phyloP scores from a whole-genome alignment of 2,888 invertebrate species.

The Dendrolimus houi region DNA sequence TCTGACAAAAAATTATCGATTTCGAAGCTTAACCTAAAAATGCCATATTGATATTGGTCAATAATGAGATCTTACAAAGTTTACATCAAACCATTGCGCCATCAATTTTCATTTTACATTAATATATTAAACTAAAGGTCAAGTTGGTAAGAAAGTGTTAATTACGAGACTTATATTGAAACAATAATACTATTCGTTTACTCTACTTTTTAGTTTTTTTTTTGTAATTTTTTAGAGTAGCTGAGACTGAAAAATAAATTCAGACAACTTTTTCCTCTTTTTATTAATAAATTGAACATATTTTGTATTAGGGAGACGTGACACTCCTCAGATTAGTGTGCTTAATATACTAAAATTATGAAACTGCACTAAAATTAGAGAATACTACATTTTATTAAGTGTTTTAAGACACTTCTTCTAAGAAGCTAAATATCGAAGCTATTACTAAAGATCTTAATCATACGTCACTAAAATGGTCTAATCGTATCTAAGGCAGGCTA shows the following conservation, averaged over 20 bases:
- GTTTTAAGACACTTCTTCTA: slow-evolving; percentile 6
- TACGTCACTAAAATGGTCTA: slow-evolving; percentile 26
- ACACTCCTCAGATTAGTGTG: slow-evolving; percentile 28
- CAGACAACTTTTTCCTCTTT: not conserved
- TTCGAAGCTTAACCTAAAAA: slow-evolving; percentile 68
- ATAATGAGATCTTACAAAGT: slow-evolving; percentile 72
- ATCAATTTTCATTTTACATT: slow-evolving; percentile 47
- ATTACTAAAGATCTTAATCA: slow-evolving; percentile 23
- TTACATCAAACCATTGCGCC: slow-evolving; percentile 56
- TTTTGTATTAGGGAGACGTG: not conserved
- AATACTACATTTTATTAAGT: slow-evolving; percentile 18
- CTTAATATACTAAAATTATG: not conserved
- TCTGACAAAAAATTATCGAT: slow-evolving; percentile 42
- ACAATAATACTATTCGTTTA: slow-evolving; percentile 28
- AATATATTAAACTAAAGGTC: slow-evolving; percentile 45
- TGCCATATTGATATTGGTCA: slow-evolving; percentile 75
- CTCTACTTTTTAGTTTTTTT: slow-evolving; percentile 54
- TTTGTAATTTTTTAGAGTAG: slow-evolving; percentile 32
- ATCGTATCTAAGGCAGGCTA: slow-evolving; percentile 8
- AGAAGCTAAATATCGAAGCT: not conserved
- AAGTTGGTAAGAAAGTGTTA: slow-evolving; percentile 48
- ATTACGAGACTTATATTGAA: slow-evolving; percentile 49
- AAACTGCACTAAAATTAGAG: slow-evolving; percentile 32
- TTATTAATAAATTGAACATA: not conserved
- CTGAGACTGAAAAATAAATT: not conserved